Percentiles rank a stretch among this genome's conserved stretches.
Evolutionary conservation across 2,797 vertebrate genomes (phyloP).

Genomic region (Benthosema pterotum): DNA sequence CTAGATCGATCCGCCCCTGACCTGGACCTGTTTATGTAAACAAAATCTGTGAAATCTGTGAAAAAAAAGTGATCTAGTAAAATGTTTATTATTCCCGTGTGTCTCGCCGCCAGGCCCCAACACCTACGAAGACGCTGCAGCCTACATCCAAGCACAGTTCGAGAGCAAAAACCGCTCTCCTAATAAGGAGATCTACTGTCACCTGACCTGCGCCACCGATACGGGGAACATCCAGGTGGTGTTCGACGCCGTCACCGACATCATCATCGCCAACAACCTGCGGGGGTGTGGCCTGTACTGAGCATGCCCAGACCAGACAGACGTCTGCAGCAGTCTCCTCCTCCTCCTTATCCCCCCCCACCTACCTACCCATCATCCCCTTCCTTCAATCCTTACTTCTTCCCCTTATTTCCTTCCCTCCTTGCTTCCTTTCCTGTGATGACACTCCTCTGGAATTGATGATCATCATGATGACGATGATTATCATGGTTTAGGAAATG

Average conservation of each 20-base stretch:
- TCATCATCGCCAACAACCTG: constrained; percentile 99
- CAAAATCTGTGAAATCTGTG: too few species aligned
- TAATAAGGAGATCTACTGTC: constrained; percentile 99
- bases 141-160: constrained; percentile 99
- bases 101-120: constrained; percentile 86
- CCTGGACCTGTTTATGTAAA: too few species aligned
- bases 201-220: constrained; percentile 99
- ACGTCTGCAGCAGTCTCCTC: constrained; percentile 7
- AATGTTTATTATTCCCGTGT: too few species aligned
- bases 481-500: constrained; percentile 69
- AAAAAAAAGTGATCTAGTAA: too few species aligned
- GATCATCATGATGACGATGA: constrained; percentile 68
- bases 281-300: constrained; percentile 99
- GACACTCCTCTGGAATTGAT: constrained; percentile 89
- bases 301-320: constrained; percentile 55
- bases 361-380: constrained; percentile 20
- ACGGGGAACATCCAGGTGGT: constrained; percentile 99
- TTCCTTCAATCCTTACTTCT: not conserved
- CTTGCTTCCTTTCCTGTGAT: constrained; percentile 73
- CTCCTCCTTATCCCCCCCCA: too few species aligned
- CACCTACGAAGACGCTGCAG: constrained; percentile 95
- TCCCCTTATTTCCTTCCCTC: not conserved
- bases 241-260: constrained; percentile 98
- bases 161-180: constrained; percentile 99
- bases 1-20: too few species aligned